Base-by-base conservation (phyloP, 2,888 invertebrate species). In the Melieria omissa region DNA sequence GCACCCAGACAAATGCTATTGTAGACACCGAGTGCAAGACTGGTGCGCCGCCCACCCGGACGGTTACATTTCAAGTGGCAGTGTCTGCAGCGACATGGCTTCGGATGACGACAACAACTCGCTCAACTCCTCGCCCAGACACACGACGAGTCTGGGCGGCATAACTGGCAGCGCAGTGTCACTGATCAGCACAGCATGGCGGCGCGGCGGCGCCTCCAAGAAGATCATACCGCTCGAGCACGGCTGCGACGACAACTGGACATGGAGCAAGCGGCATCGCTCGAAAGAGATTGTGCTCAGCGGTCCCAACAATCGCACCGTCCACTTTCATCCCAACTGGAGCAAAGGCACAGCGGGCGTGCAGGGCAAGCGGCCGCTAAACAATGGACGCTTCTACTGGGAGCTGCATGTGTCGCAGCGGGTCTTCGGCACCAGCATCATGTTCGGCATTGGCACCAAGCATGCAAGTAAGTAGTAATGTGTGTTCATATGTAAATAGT, bases 311-410 rank as follows among this genome's bases (percentile, higher is more conserved):
- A 86, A 86, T 73, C 87, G 89, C 57, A 90, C 89, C n/a, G 92
- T 91, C 1, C 89, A 90, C 80, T 93, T 93, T 81, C 93, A 93
- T 85, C 93, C 93, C 7, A 91, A 92, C 81, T 93, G 93, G 92
- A 92, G 92, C 81, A 91, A 91, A 80, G 92, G 93, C 8, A 92
- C 93, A 0, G 93, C 93, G 0, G 93, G 91, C 0, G 91, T 92
- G 0, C 88, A 92, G 63, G 93, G 92, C 6, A 91, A 90, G 16
- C 86, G 90, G 41, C 86, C 90, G 7, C 86, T 93, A n/a, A 92
- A 92, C 83, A 89, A 90, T 79, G 90, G 89, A 1, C 84, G 87
- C 52, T 89, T 90, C 83, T 92, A 91, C 82, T 92, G 92, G 92
- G 92, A 93, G 82, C 85, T 93, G 70, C 88, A 88, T 75, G 86